phyloP scores from a whole-genome alignment of 2,797 vertebrate genomes.

The Coluber constrictor region DNA sequence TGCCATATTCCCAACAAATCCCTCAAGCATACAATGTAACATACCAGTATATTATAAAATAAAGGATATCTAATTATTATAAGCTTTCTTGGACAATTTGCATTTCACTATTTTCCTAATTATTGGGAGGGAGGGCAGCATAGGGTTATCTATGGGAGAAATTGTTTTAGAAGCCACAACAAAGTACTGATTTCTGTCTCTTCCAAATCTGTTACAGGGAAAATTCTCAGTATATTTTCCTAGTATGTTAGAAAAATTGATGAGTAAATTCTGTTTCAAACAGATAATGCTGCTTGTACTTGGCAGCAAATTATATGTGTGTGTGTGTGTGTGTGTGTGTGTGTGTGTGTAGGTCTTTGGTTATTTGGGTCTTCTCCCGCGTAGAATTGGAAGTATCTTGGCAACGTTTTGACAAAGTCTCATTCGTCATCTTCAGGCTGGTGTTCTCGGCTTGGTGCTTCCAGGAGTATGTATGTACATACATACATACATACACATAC shows the following conservation, averaged over 20 bases:
- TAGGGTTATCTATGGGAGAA: neutral
- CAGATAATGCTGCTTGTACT: neutral
- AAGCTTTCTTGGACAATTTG: neutral
- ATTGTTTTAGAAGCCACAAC: neutral
- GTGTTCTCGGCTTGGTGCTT: too few relatives aligned
- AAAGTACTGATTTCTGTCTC: neutral
- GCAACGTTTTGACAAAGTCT: too few relatives aligned
- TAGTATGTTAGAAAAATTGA: neutral
- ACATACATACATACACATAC: too few relatives aligned
- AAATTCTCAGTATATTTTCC: neutral
- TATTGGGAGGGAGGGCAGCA: neutral
- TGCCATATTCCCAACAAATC: neutral
- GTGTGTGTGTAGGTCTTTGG: too few relatives aligned
- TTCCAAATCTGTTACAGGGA: neutral
- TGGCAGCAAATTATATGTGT: neutral
- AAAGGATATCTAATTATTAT: neutral
- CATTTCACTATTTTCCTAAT: neutral
- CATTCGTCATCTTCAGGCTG: too few relatives aligned
- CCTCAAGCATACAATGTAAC: neutral
- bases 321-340: too few relatives aligned
- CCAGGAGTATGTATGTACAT: too few relatives aligned
- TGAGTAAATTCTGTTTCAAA: neutral
- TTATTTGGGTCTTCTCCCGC: too few relatives aligned
- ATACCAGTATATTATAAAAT: neutral
- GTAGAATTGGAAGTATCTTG: too few relatives aligned